phyloP scores from a whole-genome alignment of 2,888 invertebrate genomes.

The Yponomeuta plumbellus region DNA sequence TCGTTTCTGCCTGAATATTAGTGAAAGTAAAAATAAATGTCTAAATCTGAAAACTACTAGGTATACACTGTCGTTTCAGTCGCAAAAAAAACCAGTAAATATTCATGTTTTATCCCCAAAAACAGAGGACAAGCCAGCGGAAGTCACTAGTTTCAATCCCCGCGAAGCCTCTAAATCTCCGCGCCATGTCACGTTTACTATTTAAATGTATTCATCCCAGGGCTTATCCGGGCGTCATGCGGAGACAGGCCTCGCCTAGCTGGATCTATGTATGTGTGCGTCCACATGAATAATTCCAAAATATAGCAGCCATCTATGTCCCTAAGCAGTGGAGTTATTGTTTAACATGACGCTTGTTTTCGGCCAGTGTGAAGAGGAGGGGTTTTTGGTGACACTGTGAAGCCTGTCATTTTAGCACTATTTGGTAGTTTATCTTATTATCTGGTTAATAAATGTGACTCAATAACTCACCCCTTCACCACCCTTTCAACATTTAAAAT shows the following conservation, averaged over 20 bases:
- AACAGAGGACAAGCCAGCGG: background rate
- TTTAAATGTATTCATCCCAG: slow-evolving; percentile 75
- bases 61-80: too few species aligned
- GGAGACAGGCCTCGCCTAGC: slow-evolving; percentile 13
- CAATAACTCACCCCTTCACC: too few species aligned
- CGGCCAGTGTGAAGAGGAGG: background rate
- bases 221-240: slow-evolving; percentile 52
- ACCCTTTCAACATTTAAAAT: too few species aligned
- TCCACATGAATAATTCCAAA: background rate
- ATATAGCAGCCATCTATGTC: background rate
- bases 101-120: background rate
- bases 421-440: too few species aligned
- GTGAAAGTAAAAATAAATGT: too few species aligned
- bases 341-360: background rate
- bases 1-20: too few species aligned
- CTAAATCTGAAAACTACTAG: too few species aligned
- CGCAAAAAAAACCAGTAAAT: too few species aligned
- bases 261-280: background rate
- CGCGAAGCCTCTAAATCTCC: slow-evolving; percentile 53
- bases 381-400: background rate
- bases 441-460: too few species aligned
- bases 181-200: slow-evolving; percentile 68
- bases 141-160: slow-evolving; percentile 1
- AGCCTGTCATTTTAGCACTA: too few species aligned
- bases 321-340: background rate